phyloP scores from a whole-genome alignment of 2,113 vertebrate species.

The Mormoops blainvillei region DNA sequence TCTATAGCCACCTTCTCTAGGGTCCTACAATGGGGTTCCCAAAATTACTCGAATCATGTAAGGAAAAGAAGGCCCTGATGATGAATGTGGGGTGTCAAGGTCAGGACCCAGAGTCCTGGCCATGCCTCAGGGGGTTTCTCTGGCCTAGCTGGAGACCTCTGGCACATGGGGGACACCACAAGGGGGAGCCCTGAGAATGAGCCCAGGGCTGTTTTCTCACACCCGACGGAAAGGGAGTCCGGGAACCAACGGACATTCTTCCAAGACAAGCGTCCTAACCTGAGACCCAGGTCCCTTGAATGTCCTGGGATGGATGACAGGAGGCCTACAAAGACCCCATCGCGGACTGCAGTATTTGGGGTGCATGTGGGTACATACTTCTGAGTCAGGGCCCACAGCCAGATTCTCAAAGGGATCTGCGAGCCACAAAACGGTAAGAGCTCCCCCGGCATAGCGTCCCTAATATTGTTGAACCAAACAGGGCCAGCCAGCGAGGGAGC shows the following conservation, averaged over 20 bases:
- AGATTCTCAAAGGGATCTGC: background rate
- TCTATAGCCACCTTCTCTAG: background rate
- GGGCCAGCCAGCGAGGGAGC: background rate
- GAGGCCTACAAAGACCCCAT: background rate
- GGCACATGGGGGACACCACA: background rate
- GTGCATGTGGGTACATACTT: background rate
- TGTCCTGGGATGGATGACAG: background rate
- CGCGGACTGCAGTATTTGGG: background rate
- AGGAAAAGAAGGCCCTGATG: background rate
- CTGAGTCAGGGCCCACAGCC: background rate
- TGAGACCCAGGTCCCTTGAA: background rate
- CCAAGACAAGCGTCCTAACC: background rate
- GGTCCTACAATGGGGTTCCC: fast-evolving
- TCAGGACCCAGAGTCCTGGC: background rate
- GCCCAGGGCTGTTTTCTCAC: background rate
- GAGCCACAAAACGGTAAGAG: no score
- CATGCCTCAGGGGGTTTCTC: background rate
- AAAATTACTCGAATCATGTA: background rate
- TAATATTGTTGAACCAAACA: background rate
- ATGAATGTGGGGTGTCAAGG: background rate
- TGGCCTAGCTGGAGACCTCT: background rate
- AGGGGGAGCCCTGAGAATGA: background rate
- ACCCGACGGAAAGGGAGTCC: background rate
- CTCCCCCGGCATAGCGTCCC: background rate
- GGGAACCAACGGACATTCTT: background rate